phyloP scores from a whole-genome alignment of 92 coral and sea anemone genomes.

The Anthopleura xanthogrammica region DNA sequence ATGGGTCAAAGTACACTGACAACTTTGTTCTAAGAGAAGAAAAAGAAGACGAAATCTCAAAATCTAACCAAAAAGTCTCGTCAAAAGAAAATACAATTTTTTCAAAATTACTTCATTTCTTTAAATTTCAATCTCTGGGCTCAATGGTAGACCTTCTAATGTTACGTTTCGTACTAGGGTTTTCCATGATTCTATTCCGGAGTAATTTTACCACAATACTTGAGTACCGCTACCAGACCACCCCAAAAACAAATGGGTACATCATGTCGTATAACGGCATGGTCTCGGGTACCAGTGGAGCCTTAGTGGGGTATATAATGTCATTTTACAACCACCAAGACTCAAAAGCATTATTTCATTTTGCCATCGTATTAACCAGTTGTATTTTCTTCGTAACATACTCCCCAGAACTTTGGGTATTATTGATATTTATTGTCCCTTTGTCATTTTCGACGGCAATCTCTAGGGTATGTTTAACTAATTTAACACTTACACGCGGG shows the following conservation, averaged over 20 bases:
- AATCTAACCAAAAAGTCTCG: not conserved
- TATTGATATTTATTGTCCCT: constrained; percentile 62
- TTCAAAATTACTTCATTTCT: not conserved
- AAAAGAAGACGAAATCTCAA: not conserved
- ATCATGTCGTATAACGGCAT: constrained; percentile 84
- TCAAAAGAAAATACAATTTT: not conserved
- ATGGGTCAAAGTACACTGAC: not conserved
- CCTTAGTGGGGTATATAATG: constrained; percentile 62
- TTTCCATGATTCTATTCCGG: constrained; percentile 86
- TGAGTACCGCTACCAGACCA: constrained; percentile 79
- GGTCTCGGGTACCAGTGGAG: constrained; percentile 73
- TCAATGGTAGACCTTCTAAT: constrained; percentile 63
- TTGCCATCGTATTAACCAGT: constrained; percentile 55
- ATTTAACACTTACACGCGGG: constrained; percentile 69
- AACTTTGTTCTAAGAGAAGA: constrained; percentile 1
- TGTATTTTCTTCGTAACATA: constrained; percentile 72
- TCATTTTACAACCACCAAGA: constrained; percentile 67
- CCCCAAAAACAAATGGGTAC: constrained; percentile 88
- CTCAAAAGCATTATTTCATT: constrained; percentile 65
- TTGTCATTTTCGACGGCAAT: constrained; percentile 87
- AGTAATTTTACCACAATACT: constrained; percentile 81
- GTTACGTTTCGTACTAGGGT: constrained; percentile 80
- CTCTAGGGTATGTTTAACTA: constrained; percentile 75
- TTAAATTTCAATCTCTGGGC: constrained; percentile 59
- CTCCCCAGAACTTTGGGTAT: constrained; percentile 75